A percentile compares a stretch with the other conserved stretches of the same genome.
Evolutionary conservation across 1,140 invertebrate genomes (phyloP).

Genomic region (Drosophila quadrilineata): DNA sequence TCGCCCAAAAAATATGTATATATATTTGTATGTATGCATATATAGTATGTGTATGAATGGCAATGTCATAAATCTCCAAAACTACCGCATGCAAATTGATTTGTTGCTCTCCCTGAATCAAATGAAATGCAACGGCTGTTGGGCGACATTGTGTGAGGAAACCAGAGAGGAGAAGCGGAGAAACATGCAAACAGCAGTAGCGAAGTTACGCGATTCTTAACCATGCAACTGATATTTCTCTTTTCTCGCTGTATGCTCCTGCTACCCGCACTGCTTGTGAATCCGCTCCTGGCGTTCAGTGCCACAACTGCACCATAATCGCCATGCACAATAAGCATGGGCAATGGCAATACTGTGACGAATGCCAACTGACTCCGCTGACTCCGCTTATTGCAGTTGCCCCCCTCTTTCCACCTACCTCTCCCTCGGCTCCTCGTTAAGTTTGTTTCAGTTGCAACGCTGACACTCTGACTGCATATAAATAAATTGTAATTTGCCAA

Average conservation of each 20-base stretch:
- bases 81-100: slow-evolving; percentile 72
- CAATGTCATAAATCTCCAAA: slow-evolving; percentile 58
- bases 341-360: slow-evolving; percentile 40
- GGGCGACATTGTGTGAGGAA: background rate
- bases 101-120: slow-evolving; percentile 67
- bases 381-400: background rate
- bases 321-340: slow-evolving; percentile 34
- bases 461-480: slow-evolving; percentile 46
- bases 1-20: slow-evolving; percentile 36
- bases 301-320: slow-evolving; percentile 27
- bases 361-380: slow-evolving; percentile 10
- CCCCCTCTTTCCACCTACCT: background rate
- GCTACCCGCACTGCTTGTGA: background rate
- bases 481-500: slow-evolving; percentile 78
- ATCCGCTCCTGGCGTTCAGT: slow-evolving; percentile 24
- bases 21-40: no score
- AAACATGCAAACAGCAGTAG: slow-evolving; percentile 5
- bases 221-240: background rate
- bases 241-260: background rate
- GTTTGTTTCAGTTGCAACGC: no score
- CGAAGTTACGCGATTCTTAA: background rate
- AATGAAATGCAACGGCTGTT: slow-evolving; percentile 49
- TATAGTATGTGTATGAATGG: slow-evolving; percentile 21
- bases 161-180: background rate
- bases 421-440: no score